Conservation (phyloP, 1,140 invertebrate genomes). For the Brachionus rubens region DNA sequence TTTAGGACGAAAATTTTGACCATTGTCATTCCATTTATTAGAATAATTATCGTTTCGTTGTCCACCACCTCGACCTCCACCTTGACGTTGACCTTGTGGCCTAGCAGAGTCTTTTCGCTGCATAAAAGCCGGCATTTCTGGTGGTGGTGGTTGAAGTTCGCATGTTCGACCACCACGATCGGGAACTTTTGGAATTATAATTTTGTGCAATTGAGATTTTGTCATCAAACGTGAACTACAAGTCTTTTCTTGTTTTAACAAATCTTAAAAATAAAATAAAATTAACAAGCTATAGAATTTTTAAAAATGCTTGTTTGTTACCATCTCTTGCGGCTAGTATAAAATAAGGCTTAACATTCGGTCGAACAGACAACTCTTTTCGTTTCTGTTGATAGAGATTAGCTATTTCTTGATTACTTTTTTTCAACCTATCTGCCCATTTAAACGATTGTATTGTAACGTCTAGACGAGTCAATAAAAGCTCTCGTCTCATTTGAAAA, state of each 20-base stretch:
- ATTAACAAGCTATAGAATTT: not conserved
- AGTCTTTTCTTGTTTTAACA: slow-evolving; percentile 32
- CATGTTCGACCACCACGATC: slow-evolving; percentile 81
- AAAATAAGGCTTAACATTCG: not conserved
- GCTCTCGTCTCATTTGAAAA: slow-evolving; percentile 76
- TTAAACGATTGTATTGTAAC: slow-evolving; percentile 87
- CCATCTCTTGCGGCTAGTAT: slow-evolving; percentile 37
- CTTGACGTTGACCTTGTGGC: not conserved
- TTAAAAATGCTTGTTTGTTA: not conserved
- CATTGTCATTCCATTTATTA: not conserved
- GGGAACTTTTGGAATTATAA: slow-evolving; percentile 54
- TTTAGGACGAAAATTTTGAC: not conserved
- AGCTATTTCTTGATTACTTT: slow-evolving; percentile 25
- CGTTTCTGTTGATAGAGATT: not conserved
- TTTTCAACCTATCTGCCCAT: slow-evolving; percentile 75
- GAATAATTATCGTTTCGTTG: not conserved
- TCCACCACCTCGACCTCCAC: not conserved
- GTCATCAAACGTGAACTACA: slow-evolving; percentile 38
- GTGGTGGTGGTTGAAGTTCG: slow-evolving; percentile 82
- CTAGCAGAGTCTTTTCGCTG: not conserved
- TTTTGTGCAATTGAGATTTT: slow-evolving; percentile 24
- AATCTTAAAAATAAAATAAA: not conserved
- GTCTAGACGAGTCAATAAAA: slow-evolving; percentile 82
- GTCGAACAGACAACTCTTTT: not conserved
- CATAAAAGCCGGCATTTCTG: slow-evolving; percentile 76